Conservation (phyloP, 1,140 invertebrate genomes). For the Archegozetes longisetosus region DNA sequence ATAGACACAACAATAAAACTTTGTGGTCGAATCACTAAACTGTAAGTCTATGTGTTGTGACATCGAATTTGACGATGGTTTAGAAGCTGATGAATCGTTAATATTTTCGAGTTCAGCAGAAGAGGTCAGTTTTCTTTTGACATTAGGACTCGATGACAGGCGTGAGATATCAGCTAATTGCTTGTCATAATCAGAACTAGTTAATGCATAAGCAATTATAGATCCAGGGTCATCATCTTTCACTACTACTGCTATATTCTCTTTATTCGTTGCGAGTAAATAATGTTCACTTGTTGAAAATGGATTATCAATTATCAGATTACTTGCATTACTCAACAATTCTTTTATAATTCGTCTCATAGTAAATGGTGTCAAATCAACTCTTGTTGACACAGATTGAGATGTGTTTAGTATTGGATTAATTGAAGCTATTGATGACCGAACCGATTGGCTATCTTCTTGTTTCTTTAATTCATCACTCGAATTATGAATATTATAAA, state of each 20-base stretch:
- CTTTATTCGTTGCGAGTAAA: constrained; percentile 34
- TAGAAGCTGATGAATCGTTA: background rate
- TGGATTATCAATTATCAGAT: constrained; percentile 37
- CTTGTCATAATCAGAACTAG: constrained; percentile 50
- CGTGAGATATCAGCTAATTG: constrained; percentile 36
- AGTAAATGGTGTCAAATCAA: constrained; percentile 25
- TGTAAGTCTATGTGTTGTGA: constrained; percentile 50
- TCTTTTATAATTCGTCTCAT: constrained; percentile 53
- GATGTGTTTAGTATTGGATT: no score
- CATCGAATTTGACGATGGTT: background rate
- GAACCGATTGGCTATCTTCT: background rate
- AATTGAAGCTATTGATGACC: background rate
- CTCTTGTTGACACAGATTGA: constrained; percentile 15
- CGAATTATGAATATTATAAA: background rate
- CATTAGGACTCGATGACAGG: background rate
- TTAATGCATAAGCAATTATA: constrained; percentile 67
- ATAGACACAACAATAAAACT: constrained; percentile 67
- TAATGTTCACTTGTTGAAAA: constrained; percentile 48
- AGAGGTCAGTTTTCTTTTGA: background rate
- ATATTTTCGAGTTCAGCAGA: background rate
- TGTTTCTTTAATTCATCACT: background rate
- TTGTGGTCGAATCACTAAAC: constrained; percentile 50
- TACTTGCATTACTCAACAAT: constrained; percentile 38
- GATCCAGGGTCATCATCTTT: constrained; percentile 73
- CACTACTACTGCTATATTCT: constrained; percentile 50